Evolutionary conservation across 2,797 vertebrate genomes (phyloP), one percentile per base, ranked within the genome.

Genomic region (Orestias chungarensis): DNA sequence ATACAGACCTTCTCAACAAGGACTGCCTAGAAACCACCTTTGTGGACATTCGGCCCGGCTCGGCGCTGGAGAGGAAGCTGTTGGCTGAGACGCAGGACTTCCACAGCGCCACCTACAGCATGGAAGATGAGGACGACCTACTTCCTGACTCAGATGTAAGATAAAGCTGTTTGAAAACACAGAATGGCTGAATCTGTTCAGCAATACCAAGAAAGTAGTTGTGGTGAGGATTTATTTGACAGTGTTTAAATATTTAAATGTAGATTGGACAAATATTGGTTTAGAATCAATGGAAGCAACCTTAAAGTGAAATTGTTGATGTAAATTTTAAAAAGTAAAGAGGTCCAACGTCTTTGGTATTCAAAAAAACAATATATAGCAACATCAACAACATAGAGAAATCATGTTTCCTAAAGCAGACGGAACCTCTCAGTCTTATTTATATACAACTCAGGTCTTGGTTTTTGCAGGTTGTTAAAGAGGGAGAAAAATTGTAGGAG

Each of bases 11-110:
- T 75, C 92, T 93, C 70, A 93, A 82, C 82, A 96, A 94, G 80
- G 95, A 95, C 82, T 95, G 95, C 80, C 88, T 95, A 76, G 96
- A 96, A 91, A 96, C 95, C 20, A 95, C 95, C 2, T 96, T 96
- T 59, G 94, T 95, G 79, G 95, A 96, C 82, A 86, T 94, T 29
- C 85, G 86, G 6, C 93, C 93, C 0, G 91, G 92, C 35, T 93
- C 92, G 7, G 87, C 87, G 0, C 86, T 94, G 84, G 91, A 95
- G 82, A 92, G 91, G 79, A 94, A 95, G 87, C 92, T 95, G 74
- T 81, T 95, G 80, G 88, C 91, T 0, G 91, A 95, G 81, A 90
- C 92, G 31, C 94, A 94, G 86, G 92, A 95, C 84, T 92, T 88
- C 89, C 92, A 95, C 75, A 95, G 95, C 0, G 92, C 91, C 31